Conservation (phyloP, 2,888 invertebrate genomes). For the Cosmia pyralina region DNA sequence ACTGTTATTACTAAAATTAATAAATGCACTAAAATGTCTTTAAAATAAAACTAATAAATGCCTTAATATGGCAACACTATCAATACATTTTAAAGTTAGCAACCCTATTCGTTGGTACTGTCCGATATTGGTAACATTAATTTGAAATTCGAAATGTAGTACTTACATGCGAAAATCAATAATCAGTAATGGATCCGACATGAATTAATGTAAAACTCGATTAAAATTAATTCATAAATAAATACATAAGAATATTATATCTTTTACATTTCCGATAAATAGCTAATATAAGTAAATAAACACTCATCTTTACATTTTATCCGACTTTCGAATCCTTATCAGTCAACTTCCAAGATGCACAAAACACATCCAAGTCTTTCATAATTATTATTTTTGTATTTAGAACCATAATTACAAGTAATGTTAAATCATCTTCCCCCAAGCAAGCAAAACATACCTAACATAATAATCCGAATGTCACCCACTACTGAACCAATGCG, state of each 20-base stretch:
- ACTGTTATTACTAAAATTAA: conserved; percentile 68
- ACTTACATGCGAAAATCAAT: not conserved
- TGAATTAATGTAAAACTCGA: not conserved
- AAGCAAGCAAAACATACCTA: not conserved
- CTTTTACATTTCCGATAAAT: not conserved
- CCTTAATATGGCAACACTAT: conserved; percentile 30
- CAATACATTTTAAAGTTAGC: conserved; percentile 27
- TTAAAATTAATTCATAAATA: conserved; percentile 5
- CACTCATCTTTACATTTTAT: not conserved
- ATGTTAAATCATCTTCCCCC: not conserved
- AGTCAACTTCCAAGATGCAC: not conserved
- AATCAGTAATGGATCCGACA: not conserved
- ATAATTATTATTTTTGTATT: not conserved
- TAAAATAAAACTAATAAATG: conserved; percentile 51
- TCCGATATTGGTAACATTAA: not conserved
- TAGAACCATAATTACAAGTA: not conserved
- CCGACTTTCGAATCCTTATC: not conserved
- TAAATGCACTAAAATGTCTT: conserved; percentile 69
- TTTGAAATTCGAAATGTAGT: conserved; percentile 1
- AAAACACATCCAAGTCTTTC: not conserved
- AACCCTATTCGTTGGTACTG: conserved; percentile 18
- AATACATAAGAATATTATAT: not conserved
- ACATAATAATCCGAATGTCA: not conserved
- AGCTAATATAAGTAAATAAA: not conserved
- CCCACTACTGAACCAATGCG: not conserved